Percentiles rank a stretch among this genome's conserved stretches.
phyloP scores from a whole-genome alignment of 2,888 invertebrate genomes.

The Seladonia tumulorum region DNA sequence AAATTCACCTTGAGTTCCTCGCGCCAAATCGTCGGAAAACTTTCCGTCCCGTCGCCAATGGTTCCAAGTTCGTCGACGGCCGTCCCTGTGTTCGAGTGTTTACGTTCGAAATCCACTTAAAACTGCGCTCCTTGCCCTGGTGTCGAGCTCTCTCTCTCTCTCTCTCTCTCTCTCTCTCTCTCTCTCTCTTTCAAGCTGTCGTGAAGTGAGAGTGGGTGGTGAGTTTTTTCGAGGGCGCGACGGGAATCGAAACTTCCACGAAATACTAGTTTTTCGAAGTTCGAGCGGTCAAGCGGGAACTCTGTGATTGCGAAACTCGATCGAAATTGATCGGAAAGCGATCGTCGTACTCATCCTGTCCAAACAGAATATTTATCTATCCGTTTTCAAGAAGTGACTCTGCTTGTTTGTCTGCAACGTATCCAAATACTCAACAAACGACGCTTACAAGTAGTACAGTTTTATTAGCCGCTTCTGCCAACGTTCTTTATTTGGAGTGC shows the following conservation, averaged over 20 bases:
- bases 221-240: neutral
- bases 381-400: neutral
- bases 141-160: neutral
- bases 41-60: conserved; percentile 43
- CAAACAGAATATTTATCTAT: neutral
- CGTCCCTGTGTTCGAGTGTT: conserved; percentile 13
- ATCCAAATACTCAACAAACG: neutral
- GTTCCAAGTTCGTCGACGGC: conserved; percentile 16
- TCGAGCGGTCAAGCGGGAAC: conserved; percentile 1
- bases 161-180: neutral
- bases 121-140: conserved; percentile 12
- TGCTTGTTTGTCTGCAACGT: neutral
- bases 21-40: conserved; percentile 53
- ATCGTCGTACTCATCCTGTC: neutral
- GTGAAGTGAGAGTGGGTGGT: neutral
- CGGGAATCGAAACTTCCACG: neutral
- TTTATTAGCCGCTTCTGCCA: neutral
- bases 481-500: neutral
- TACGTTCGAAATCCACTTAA: conserved; percentile 38
- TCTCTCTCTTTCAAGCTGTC: neutral
- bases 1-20: conserved; percentile 4
- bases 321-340: neutral
- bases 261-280: neutral
- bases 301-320: neutral
- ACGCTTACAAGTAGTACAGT: neutral